Evolutionary conservation across 2,113 vertebrate genomes (phyloP).

Genomic region (Actenoides lindsayi): DNA sequence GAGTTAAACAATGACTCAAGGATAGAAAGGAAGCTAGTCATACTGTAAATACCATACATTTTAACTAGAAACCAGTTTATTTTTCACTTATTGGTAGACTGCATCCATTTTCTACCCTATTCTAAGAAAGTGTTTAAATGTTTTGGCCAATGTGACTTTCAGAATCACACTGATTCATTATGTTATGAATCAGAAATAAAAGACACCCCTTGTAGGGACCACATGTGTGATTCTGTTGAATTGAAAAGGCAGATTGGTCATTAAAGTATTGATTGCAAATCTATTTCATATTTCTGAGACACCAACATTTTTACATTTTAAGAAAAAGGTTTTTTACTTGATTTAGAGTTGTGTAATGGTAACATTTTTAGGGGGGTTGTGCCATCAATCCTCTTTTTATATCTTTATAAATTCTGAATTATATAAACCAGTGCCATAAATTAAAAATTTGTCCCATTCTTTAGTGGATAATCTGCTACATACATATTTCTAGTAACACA

Average conservation of each 20-base stretch:
- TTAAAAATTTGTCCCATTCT: background rate
- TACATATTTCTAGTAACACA: background rate
- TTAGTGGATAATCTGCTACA: background rate
- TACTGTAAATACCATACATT: background rate
- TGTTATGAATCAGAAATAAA: background rate
- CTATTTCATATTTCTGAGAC: background rate
- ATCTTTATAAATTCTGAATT: background rate
- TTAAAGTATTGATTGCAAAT: background rate
- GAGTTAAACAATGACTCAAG: background rate
- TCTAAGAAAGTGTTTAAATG: background rate
- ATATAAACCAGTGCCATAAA: background rate
- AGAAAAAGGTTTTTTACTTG: background rate
- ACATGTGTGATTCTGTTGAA: background rate
- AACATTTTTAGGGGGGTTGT: background rate
- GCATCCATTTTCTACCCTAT: background rate
- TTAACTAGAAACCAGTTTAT: background rate
- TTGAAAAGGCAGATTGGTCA: background rate
- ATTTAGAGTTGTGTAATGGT: background rate
- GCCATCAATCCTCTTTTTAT: background rate
- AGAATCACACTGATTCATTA: background rate
- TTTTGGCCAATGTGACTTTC: background rate
- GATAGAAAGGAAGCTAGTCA: background rate
- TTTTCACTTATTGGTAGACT: background rate
- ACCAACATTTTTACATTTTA: background rate
- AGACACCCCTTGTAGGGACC: background rate